A percentile compares a stretch with the other conserved stretches of the same genome.
These are phyloP conservation scores for Drosophila subquinaria DNA, from an alignment of 2,888 invertebrate genomes.

Conservation along the genomic window DNA sequence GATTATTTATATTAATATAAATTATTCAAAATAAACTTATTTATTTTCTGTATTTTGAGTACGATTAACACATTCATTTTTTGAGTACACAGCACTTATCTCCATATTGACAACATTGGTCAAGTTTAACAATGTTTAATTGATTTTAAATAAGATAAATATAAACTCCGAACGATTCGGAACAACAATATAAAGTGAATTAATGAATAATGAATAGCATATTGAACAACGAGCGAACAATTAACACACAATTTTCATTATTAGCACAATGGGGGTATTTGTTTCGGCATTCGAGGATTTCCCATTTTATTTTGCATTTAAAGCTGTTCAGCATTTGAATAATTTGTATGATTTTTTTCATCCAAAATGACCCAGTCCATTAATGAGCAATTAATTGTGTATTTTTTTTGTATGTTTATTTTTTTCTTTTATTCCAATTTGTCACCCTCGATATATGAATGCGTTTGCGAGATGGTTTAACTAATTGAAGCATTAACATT, in stretches of 20 bases:
- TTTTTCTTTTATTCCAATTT: conserved; percentile 36
- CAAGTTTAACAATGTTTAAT: conserved; percentile 60
- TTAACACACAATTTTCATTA: conserved; percentile 70
- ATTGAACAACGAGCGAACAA: conserved; percentile 61
- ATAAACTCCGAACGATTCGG: neutral
- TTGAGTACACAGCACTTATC: neutral
- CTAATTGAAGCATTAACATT: conserved; percentile 77
- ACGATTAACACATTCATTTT: neutral
- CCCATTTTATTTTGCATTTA: conserved; percentile 1
- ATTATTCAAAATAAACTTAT: too few relatives aligned
- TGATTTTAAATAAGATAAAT: conserved; percentile 53
- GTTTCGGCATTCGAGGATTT: conserved; percentile 6
- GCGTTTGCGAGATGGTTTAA: conserved; percentile 22
- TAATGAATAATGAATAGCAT: conserved; percentile 66
- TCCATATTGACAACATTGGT: neutral
- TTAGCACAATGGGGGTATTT: conserved; percentile 34
- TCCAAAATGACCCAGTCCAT: conserved; percentile 44
- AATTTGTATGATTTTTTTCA: conserved; percentile 25
- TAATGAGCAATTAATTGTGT: conserved; percentile 68
- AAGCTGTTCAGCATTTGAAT: conserved; percentile 40
- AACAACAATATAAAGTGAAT: conserved; percentile 45
- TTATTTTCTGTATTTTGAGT: neutral
- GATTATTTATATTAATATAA: too few relatives aligned
- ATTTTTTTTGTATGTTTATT: conserved; percentile 8
- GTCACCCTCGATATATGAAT: conserved; percentile 32